Evolutionary conservation across 2,888 invertebrate genomes (phyloP).

Genomic region (Drepanosiphum platanoidis): DNA sequence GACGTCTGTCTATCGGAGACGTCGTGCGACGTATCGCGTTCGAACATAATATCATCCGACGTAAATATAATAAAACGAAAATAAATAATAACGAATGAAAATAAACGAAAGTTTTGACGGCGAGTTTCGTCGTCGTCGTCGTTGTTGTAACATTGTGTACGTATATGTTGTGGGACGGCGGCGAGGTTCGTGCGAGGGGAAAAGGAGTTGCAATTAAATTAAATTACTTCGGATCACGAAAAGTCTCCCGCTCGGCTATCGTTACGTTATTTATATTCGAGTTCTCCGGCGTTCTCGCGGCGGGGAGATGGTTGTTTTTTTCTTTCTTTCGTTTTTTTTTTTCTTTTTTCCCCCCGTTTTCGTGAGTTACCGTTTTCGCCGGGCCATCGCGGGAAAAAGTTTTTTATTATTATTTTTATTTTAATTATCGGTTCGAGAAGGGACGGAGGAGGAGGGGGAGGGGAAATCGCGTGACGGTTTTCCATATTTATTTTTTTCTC

Average conservation of each 20-base stretch:
- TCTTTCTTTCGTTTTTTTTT: neutral
- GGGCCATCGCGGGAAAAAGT: constrained; percentile 23
- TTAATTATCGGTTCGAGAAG: constrained; percentile 54
- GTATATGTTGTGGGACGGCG: neutral
- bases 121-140: too few species aligned
- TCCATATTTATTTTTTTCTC: constrained; percentile 1
- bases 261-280: constrained; percentile 40
- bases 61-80: neutral
- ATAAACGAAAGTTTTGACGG: constrained; percentile 13
- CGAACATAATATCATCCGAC: too few species aligned
- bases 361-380: constrained; percentile 21
- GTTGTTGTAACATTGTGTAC: too few species aligned
- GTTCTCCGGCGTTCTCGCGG: constrained; percentile 8
- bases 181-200: neutral
- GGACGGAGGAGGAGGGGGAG: too few species aligned
- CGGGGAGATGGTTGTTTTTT: constrained; percentile 25
- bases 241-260: constrained; percentile 41
- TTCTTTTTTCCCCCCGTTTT: constrained; percentile 26
- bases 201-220: constrained; percentile 50
- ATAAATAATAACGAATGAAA: neutral
- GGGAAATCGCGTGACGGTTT: constrained; percentile 50
- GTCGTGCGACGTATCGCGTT: too few species aligned
- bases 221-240: constrained; percentile 55
- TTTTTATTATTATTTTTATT: constrained; percentile 37
- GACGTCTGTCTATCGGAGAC: too few species aligned